Evolutionary conservation across 2,113 vertebrate genomes (phyloP), one percentile per base, ranked within the genome.

Genomic region (Hystrix brachyura): DNA sequence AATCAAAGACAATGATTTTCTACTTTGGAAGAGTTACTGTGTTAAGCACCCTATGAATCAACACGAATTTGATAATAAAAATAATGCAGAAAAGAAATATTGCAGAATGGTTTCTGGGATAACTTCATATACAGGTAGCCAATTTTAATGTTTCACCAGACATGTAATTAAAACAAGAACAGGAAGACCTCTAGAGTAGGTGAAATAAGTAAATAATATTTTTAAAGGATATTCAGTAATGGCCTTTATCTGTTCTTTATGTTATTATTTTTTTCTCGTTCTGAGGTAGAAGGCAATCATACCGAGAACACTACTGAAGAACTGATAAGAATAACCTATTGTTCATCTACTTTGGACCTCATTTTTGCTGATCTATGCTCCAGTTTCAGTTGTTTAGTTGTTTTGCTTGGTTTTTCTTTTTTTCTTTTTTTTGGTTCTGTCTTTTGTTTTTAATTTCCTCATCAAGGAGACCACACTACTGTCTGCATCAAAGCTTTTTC

Each of bases 51-150:
- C 10, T 38, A 94, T 97, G 82, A 95, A 96, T 95, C 94, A 97
- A 59, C 38, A 55, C 88, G 64, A 92, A 53, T 21, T 87, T 95
- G 82, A 65, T 93, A 93, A 48, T 96, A 90, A 96, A 92, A 97
- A 90, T 91, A 94, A 94, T 95, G 7, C 53, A 95, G 59, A 93
- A 93, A 97, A 93, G 53, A 96, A 95, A 91, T 97, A 95, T n/a
- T 79, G 21, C 32, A 90, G 32, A 55, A 69, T 64, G 34, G 15
- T 10, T 83, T 90, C 72, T 80, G 32, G 11, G 46, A 12, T 96
- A 81, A 91, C 5, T 93, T 94, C 34, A 89, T 78, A 6, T 62
- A 78, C 3, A 83, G 29, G 60, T 3, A 96, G 21, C 51, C 72
- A 91, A 96, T 94, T 96, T 80, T 72, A 65, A 76, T 96, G 89